phyloP scores from a whole-genome alignment of 2,888 invertebrate genomes.

The Acleris literana region DNA sequence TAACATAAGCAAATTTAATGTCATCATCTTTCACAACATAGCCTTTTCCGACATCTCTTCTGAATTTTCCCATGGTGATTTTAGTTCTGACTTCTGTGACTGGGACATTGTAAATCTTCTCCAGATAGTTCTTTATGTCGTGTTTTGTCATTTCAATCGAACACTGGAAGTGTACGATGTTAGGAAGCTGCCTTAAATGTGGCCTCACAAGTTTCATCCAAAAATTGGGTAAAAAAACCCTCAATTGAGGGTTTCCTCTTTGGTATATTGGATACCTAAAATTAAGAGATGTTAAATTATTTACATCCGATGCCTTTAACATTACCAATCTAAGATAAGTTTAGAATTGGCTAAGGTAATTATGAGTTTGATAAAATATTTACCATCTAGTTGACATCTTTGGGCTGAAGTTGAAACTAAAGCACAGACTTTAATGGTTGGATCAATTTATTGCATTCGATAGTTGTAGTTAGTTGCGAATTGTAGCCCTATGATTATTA shows the following conservation, averaged over 20 bases:
- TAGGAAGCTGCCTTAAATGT: conserved; percentile 86
- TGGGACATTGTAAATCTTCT: conserved; percentile 96
- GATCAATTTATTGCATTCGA: not conserved
- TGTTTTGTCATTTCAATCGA: conserved; percentile 96
- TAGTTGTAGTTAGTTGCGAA: no score
- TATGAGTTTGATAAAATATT: conserved; percentile 30
- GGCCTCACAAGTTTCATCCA: conserved; percentile 97
- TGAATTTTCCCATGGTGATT: conserved; percentile 88
- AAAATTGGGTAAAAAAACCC: conserved; percentile 97
- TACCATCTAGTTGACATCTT: conserved; percentile 75
- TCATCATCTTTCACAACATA: conserved; percentile 93
- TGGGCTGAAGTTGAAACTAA: not conserved
- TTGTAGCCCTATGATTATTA: no score
- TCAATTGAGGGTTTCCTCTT: conserved; percentile 95
- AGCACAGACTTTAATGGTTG: not conserved
- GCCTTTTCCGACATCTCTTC: conserved; percentile 82
- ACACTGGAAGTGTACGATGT: conserved; percentile 94
- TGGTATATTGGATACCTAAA: conserved; percentile 95
- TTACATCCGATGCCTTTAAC: not conserved
- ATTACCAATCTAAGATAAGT: no score
- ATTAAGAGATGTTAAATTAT: conserved; percentile 30
- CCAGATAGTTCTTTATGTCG: conserved; percentile 96
- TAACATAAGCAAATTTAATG: conserved; percentile 90
- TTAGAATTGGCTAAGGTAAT: not conserved
- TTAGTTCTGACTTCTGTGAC: conserved; percentile 90